A percentile compares a stretch with the other conserved stretches of the same genome.
Evolutionary conservation across 2,113 vertebrate genomes (phyloP).

Genomic region (Cheilinus undulatus): DNA sequence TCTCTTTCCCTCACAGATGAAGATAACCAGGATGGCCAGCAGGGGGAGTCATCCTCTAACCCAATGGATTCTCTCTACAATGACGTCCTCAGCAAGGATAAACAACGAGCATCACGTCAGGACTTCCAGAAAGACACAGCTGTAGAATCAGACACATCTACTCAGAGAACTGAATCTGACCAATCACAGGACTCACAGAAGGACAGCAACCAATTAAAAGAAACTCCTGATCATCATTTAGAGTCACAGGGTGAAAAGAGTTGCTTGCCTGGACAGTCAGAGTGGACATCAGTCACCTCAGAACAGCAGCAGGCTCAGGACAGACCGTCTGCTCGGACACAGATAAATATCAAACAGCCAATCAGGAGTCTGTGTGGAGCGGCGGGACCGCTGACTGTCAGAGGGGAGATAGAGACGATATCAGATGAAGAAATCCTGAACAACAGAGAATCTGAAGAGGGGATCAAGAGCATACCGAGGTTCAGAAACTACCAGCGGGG

Average conservation of each 20-base stretch:
- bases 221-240: neutral
- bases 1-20: constrained; percentile 63
- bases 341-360: constrained; percentile 76
- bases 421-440: constrained; percentile 89
- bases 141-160: neutral
- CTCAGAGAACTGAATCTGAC: neutral
- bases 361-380: constrained; percentile 78
- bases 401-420: constrained; percentile 84
- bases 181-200: constrained; percentile 21
- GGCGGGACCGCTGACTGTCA: constrained; percentile 75
- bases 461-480: constrained; percentile 86
- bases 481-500: constrained; percentile 91
- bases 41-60: constrained; percentile 58
- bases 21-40: constrained; percentile 56
- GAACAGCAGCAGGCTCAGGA: constrained; percentile 30
- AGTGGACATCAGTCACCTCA: neutral
- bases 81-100: constrained; percentile 66
- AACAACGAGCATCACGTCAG: constrained; percentile 1
- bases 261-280: accelerated
- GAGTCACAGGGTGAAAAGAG: neutral
- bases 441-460: constrained; percentile 88
- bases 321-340: constrained; percentile 60
- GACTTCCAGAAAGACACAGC: constrained; percentile 5
- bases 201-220: constrained; percentile 38
- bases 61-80: constrained; percentile 76